phyloP scores from a whole-genome alignment of 1,140 invertebrate species.

The Drosophila tristis region DNA sequence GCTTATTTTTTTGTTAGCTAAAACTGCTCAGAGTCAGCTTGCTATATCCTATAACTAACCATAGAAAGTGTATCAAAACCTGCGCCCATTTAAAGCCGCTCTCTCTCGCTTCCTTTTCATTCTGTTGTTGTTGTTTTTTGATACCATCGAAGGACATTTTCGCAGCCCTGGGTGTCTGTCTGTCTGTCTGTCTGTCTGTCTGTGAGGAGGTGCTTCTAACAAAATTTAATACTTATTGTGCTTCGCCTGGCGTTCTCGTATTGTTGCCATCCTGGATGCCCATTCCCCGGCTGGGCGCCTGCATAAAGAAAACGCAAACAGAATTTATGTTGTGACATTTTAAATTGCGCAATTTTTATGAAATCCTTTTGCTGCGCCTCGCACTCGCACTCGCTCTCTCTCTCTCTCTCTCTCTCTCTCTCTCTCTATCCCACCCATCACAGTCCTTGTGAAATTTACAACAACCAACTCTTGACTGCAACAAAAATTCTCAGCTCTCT shows the following conservation, averaged over 20 bases:
- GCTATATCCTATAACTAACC: too few relatives aligned
- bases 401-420: neutral
- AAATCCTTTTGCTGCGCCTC: conserved; percentile 79
- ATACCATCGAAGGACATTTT: conserved; percentile 66
- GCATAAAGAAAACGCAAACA: conserved; percentile 80
- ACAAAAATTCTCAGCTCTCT: conserved; percentile 57
- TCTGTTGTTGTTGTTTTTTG: conserved; percentile 52
- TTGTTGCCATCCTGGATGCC: conserved; percentile 13
- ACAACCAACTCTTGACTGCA: conserved; percentile 65
- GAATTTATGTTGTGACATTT: conserved; percentile 84
- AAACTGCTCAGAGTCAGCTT: too few relatives aligned
- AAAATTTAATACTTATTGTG: conserved; percentile 81
- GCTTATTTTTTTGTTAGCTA: too few relatives aligned
- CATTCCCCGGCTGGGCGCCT: conserved; percentile 31
- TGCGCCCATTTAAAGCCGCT: too few relatives aligned
- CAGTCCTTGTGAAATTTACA: conserved; percentile 55
- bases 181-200: neutral
- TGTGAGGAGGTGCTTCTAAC: conserved; percentile 68
- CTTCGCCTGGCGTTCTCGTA: conserved; percentile 49
- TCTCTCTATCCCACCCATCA: conserved; percentile 19
- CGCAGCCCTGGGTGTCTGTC: conserved; percentile 24
- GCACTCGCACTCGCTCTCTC: neutral
- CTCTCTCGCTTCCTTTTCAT: neutral
- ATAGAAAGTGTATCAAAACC: too few relatives aligned
- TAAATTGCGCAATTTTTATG: conserved; percentile 84